phyloP scores from a whole-genome alignment of 2,113 vertebrate genomes.

The Podarcis raffonei region DNA sequence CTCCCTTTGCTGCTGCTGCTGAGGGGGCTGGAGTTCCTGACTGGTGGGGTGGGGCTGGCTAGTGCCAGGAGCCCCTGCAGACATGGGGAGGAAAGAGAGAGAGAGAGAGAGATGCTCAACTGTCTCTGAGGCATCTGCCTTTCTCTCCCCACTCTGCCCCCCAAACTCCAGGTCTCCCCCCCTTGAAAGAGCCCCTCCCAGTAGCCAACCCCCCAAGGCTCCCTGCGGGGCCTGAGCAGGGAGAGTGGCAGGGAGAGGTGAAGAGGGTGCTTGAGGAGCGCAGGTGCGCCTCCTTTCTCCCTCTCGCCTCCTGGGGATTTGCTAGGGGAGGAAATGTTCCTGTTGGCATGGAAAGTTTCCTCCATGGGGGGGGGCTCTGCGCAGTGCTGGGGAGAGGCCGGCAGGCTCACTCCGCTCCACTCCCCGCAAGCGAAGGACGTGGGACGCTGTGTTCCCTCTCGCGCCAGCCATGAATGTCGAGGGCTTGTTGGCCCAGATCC shows the following conservation, averaged over 20 bases:
- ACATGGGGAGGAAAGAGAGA: no score
- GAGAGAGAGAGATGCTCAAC: no score
- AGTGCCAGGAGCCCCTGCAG: no score
- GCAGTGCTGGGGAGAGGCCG: not conserved
- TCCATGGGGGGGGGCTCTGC: not conserved
- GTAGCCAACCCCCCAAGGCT: not conserved
- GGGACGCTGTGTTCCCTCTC: not conserved
- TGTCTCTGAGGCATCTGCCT: no score
- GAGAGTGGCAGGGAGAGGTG: not conserved
- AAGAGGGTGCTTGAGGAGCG: no score
- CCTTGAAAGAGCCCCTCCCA: not conserved
- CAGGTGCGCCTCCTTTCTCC: not conserved
- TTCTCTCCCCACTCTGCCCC: no score
- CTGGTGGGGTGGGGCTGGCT: no score
- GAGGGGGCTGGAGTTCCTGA: no score
- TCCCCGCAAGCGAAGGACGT: not conserved
- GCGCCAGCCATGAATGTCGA: slow-evolving; percentile 18
- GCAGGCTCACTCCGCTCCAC: not conserved
- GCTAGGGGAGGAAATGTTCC: not conserved
- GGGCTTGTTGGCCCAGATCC: slow-evolving; percentile 22
- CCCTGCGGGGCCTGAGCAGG: not conserved
- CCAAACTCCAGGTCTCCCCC: not conserved
- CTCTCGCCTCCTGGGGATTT: not conserved
- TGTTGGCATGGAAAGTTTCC: not conserved
- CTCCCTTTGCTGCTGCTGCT: no score